A percentile compares a stretch with the other conserved stretches of the same genome.
Conservation (phyloP, 2,888 invertebrate species). For the Brassicogethes aeneus region DNA sequence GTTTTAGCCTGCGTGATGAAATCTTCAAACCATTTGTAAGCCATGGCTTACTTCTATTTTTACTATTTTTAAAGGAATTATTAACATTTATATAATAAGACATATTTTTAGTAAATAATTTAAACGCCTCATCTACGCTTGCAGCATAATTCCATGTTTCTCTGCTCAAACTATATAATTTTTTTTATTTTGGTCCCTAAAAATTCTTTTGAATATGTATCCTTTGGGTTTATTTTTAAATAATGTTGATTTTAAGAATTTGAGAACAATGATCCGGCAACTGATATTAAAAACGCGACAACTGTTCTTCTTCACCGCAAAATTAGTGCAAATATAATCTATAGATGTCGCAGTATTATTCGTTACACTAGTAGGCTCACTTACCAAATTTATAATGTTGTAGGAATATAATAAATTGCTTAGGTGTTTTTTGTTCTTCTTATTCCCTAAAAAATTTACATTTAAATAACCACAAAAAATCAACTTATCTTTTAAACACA, state of each 20-base stretch:
- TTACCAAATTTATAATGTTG: neutral
- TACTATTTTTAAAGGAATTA: neutral
- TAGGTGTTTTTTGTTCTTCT: neutral
- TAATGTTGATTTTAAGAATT: neutral
- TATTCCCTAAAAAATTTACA: neutral
- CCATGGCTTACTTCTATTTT: neutral
- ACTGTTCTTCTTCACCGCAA: neutral
- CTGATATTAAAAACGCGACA: neutral
- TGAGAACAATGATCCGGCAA: neutral
- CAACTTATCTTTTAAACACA: neutral
- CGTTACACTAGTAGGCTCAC: no score
- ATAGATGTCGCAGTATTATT: no score
- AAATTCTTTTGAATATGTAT: no score
- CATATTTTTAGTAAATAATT: neutral
- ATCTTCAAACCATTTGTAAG: no score
- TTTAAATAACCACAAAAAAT: neutral
- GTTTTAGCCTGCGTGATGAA: no score
- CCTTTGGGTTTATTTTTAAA: no score
- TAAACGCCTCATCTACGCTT: neutral
- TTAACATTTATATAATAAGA: no score
- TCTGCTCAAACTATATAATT: neutral
- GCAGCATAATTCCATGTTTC: neutral
- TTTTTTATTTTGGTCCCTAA: neutral
- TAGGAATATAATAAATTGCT: no score
- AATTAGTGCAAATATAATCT: no score